These are phyloP conservation scores for Boulengerochromis microlepis DNA, from an alignment of 2,113 vertebrate genomes.

Conservation along the genomic window DNA sequence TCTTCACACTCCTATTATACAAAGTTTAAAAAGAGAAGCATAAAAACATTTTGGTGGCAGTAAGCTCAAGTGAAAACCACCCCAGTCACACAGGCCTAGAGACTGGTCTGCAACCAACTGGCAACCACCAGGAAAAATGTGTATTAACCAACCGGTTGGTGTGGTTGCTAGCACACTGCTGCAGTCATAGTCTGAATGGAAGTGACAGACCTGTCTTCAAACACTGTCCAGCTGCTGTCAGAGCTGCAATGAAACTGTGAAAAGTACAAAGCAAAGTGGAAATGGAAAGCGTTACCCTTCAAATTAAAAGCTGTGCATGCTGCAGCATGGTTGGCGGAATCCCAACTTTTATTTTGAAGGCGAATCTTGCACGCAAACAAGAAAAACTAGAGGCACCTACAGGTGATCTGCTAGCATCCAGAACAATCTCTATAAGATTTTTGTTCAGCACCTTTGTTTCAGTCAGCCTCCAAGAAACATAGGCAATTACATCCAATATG, in stretches of 20 bases:
- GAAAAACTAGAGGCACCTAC: not conserved
- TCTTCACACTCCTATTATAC: not conserved
- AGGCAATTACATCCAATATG: not conserved
- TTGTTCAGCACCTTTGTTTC: not conserved
- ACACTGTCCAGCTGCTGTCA: rapidly evolving
- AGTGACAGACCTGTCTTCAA: not conserved
- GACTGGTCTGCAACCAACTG: not conserved
- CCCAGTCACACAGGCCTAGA: not conserved
- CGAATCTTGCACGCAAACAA: not conserved
- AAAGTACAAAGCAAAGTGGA: not conserved
- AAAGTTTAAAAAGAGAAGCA: not conserved
- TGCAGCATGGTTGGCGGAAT: not conserved
- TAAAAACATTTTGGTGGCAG: not conserved
- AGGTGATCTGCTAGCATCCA: not conserved
- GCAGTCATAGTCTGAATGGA: not conserved
- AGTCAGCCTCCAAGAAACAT: not conserved
- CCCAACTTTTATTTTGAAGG: not conserved
- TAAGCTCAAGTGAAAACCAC: not conserved
- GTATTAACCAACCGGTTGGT: rapidly evolving
- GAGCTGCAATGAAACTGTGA: not conserved
- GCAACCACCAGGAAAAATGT: not conserved
- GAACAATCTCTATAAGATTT: not conserved
- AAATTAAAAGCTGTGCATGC: not conserved
- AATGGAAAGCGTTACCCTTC: not conserved
- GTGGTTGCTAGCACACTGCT: not conserved